phyloP scores from a whole-genome alignment of 2,797 vertebrate species.

The Pangasius sanitwongsei region DNA sequence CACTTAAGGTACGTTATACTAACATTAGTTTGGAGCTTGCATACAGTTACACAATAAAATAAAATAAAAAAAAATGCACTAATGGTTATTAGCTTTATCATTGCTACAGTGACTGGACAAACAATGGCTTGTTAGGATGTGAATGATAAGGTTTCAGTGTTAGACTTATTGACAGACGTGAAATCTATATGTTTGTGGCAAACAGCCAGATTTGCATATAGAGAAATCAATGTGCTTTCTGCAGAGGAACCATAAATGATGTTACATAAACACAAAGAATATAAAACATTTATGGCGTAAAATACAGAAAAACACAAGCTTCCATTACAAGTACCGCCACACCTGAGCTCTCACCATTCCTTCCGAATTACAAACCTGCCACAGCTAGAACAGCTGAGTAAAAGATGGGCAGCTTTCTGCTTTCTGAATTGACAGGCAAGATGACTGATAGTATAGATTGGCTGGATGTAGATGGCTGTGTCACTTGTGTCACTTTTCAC shows the following conservation, averaged over 20 bases:
- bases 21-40: background rate
- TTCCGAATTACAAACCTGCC: background rate
- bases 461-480: background rate
- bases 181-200: background rate
- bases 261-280: background rate
- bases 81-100: background rate
- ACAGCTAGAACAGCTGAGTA: background rate
- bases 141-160: background rate
- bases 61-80: background rate
- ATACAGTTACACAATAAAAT: background rate
- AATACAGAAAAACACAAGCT: background rate
- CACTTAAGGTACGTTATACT: background rate
- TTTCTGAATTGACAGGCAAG: background rate
- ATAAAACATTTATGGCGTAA: background rate
- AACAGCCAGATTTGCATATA: background rate
- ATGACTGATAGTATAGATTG: background rate
- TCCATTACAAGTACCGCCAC: background rate
- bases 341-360: background rate
- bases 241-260: background rate
- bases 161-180: background rate
- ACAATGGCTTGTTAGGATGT: background rate
- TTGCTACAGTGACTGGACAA: background rate
- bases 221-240: background rate
- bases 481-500: background rate
- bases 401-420: background rate